Conservation (phyloP, 53 echinoderm and acorn worm species). For the Apostichopus leukothele region DNA sequence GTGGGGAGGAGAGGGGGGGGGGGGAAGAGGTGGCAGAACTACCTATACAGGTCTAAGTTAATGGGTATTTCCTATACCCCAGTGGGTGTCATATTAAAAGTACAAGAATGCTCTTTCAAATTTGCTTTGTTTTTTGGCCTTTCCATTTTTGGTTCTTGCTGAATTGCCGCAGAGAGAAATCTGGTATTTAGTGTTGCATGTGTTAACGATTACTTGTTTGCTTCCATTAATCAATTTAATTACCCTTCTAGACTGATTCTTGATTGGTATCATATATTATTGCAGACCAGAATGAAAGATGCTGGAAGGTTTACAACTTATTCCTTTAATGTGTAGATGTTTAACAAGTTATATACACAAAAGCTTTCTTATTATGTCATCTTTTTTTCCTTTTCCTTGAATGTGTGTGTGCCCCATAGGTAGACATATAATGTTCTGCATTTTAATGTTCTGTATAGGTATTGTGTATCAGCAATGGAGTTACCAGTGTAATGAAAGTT, state of each 20-base stretch:
- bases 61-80: too few species aligned
- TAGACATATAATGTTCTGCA: conserved; percentile 19
- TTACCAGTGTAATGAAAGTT: conserved; percentile 29
- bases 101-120: neutral
- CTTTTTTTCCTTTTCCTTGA: conserved; percentile 4
- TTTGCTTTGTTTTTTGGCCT: neutral
- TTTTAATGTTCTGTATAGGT: conserved; percentile 35
- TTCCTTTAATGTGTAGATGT: conserved; percentile 22
- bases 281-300: neutral
- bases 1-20: too few species aligned
- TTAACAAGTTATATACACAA: neutral
- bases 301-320: neutral
- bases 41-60: too few species aligned
- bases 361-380: neutral
- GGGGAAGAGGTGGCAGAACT: too few species aligned
- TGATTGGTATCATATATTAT: neutral
- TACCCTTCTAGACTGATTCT: neutral
- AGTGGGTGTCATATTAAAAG: too few species aligned
- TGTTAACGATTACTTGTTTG: neutral
- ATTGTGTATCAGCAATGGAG: conserved; percentile 29
- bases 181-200: neutral
- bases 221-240: neutral
- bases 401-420: conserved; percentile 31
- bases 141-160: neutral
- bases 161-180: neutral